Evolutionary conservation across 2,113 vertebrate genomes (phyloP).

Genomic region (Furnarius figulus): DNA sequence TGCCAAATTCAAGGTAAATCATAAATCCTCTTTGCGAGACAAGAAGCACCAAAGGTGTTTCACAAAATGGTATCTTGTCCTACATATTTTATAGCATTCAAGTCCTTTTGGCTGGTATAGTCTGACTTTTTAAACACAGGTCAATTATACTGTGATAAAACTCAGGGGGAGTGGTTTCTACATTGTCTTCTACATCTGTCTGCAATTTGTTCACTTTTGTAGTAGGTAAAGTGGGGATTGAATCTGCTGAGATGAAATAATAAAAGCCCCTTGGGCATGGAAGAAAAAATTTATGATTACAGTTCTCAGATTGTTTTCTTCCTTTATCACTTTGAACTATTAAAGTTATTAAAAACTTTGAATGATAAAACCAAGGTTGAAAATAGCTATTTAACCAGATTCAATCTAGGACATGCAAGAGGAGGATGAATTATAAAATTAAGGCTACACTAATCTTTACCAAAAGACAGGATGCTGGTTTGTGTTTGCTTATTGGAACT

Average conservation of each 20-base stretch:
- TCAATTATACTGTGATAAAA: background rate
- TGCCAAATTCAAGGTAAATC: background rate
- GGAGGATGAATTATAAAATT: background rate
- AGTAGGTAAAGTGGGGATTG: background rate
- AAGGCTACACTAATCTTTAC: background rate
- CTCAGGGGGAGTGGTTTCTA: background rate
- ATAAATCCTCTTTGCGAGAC: background rate
- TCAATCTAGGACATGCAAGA: background rate
- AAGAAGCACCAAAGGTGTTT: background rate
- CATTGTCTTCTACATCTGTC: background rate
- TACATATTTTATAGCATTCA: background rate
- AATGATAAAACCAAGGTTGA: background rate
- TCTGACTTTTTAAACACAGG: background rate
- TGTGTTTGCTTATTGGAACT: background rate
- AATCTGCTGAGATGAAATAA: background rate
- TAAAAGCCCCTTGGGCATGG: background rate
- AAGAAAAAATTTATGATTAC: background rate
- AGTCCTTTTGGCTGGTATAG: background rate
- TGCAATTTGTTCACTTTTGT: background rate
- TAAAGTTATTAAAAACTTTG: background rate
- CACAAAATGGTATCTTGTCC: background rate
- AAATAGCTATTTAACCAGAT: background rate
- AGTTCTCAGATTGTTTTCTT: background rate
- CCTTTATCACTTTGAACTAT: background rate
- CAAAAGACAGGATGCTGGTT: background rate